Evolutionary conservation across 2,888 invertebrate genomes (phyloP).

Genomic region (Euplexia lucipara): DNA sequence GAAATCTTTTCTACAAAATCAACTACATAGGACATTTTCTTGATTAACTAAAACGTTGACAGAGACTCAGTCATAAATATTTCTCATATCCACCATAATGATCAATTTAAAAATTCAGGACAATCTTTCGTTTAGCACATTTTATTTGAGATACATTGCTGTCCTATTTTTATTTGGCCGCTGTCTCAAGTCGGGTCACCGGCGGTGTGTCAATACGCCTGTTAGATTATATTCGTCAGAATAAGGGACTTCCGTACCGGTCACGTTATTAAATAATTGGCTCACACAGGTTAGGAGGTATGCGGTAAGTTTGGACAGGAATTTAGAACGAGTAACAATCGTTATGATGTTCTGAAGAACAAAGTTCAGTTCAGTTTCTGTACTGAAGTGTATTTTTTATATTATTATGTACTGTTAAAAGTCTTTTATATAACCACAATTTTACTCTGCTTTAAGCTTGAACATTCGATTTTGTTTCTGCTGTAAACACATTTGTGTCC

Average conservation of each 20-base stretch:
- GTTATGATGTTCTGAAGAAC: not conserved
- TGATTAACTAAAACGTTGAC: slow-evolving; percentile 1
- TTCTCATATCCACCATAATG: slow-evolving; percentile 31
- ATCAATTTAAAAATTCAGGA: slow-evolving; percentile 37
- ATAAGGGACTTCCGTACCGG: slow-evolving; percentile 83
- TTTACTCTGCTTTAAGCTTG: not conserved
- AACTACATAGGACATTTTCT: slow-evolving; percentile 20
- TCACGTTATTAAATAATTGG: slow-evolving; percentile 82
- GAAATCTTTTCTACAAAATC: not conserved
- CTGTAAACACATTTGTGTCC: not conserved
- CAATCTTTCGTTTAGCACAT: slow-evolving; percentile 36
- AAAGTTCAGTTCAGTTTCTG: not conserved
- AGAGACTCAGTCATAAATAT: slow-evolving; percentile 14
- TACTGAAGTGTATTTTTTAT: not conserved
- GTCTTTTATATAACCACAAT: too few relatives aligned
- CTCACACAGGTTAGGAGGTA: slow-evolving; percentile 69
- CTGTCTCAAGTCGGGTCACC: slow-evolving; percentile 39
- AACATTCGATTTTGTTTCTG: not conserved
- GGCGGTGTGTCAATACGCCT: slow-evolving; percentile 55
- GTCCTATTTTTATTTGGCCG: slow-evolving; percentile 51
- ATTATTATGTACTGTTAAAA: too few relatives aligned
- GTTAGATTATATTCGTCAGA: slow-evolving; percentile 73
- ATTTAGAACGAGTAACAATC: slow-evolving; percentile 64
- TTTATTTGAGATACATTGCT: slow-evolving; percentile 27
- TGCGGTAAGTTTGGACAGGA: slow-evolving; percentile 63